phyloP scores from a whole-genome alignment of 35 echinoderm and acorn worm genomes.

The Apostichopus japonicus region DNA sequence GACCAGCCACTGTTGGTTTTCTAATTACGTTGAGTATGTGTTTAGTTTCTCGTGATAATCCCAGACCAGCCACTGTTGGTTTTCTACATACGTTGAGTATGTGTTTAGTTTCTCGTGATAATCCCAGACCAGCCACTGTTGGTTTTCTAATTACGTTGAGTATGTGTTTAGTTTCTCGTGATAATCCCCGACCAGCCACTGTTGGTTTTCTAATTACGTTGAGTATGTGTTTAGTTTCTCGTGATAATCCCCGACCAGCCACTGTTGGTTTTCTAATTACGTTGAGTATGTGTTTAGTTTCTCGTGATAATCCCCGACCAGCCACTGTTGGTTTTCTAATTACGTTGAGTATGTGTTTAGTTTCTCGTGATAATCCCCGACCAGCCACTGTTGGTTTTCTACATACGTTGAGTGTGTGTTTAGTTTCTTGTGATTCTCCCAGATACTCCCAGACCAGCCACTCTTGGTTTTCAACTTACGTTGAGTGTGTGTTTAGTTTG shows the following conservation, averaged over 20 bases:
- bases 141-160: conserved; percentile 25
- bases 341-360: conserved; percentile 13
- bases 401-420: conserved; percentile 38
- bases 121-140: too few relatives aligned
- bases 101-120: too few relatives aligned
- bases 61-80: conserved; percentile 61
- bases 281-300: too few relatives aligned
- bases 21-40: conserved; percentile 56
- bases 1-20: conserved; percentile 78
- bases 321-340: background rate
- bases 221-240: conserved; percentile 31
- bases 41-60: conserved; percentile 33
- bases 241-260: conserved; percentile 51
- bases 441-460: conserved; percentile 60
- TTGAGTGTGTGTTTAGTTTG: too few relatives aligned
- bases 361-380: conserved; percentile 41
- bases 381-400: conserved; percentile 83
- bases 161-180: conserved; percentile 27
- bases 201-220: conserved; percentile 76
- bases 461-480: conserved; percentile 1
- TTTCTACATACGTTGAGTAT: too few relatives aligned
- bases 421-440: conserved; percentile 36
- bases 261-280: conserved; percentile 16
- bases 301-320: too few relatives aligned
- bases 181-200: conserved; percentile 57